phyloP scores from a whole-genome alignment of 2,797 vertebrate species.

The Stomatorhinus walkeri region DNA sequence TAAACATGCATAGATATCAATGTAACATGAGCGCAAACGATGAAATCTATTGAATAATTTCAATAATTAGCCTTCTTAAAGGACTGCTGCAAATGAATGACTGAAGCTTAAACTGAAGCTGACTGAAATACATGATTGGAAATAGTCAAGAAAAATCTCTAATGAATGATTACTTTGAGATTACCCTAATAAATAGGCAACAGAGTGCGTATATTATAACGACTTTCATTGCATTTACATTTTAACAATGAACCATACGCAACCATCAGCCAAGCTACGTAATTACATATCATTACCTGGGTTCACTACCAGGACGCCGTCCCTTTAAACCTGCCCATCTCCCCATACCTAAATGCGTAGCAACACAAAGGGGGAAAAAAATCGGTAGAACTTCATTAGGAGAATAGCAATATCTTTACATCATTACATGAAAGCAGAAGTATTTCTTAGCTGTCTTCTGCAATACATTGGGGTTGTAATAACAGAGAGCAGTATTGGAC shows the following conservation, averaged over 20 bases:
- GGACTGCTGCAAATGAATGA: background rate
- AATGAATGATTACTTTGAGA: background rate
- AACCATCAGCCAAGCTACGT: background rate
- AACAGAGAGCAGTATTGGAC: conserved; percentile 55
- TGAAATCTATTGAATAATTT: background rate
- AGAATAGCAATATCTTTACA: conserved; percentile 54
- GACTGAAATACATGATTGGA: background rate
- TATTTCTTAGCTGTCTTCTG: conserved; percentile 60
- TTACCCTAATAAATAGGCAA: background rate
- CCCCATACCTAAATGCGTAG: background rate
- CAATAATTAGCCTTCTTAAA: background rate
- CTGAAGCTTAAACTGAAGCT: background rate
- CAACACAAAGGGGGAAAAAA: background rate
- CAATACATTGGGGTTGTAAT: conserved; percentile 55
- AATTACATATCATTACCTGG: background rate
- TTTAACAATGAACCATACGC: background rate
- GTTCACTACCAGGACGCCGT: background rate
- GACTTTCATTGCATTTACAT: background rate
- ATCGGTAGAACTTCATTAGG: conserved; percentile 53
- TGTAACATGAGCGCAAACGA: background rate
- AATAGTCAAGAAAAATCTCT: background rate
- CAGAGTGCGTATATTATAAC: background rate
- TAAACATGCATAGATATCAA: background rate
- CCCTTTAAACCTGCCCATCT: background rate
- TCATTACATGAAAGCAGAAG: conserved; percentile 45